phyloP scores from a whole-genome alignment of 2,113 vertebrate genomes.

The Zosterops borbonicus region DNA sequence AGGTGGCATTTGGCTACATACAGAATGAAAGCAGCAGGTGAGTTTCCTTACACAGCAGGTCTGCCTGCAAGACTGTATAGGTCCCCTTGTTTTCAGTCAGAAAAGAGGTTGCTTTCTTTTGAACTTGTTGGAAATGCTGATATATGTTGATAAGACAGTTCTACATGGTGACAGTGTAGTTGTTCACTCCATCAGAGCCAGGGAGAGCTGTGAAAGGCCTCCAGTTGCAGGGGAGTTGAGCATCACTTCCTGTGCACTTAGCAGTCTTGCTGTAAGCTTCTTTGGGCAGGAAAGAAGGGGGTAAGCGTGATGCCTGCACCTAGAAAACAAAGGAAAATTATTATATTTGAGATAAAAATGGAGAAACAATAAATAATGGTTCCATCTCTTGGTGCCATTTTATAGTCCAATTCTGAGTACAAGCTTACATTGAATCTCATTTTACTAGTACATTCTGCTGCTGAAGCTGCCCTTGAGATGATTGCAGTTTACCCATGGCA shows the following conservation, averaged over 20 bases:
- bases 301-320: background rate
- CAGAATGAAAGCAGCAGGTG: background rate
- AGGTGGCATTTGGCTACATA: background rate
- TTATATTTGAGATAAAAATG: background rate
- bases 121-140: background rate
- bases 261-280: background rate
- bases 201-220: background rate
- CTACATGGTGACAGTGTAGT: background rate
- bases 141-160: background rate
- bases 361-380: background rate
- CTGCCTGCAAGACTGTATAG: background rate
- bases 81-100: background rate
- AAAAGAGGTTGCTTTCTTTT: background rate
- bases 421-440: background rate
- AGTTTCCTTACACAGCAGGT: background rate
- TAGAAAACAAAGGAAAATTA: background rate
- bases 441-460: background rate
- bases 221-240: no score
- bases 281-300: background rate
- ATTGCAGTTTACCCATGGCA: background rate
- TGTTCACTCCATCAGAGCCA: rapidly evolving
- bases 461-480: background rate
- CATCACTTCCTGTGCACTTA: rapidly evolving
- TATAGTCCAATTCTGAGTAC: background rate
- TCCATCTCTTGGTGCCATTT: background rate